Base-by-base conservation (phyloP, 2,113 vertebrate species). In the Chelonoidis abingdonii region DNA sequence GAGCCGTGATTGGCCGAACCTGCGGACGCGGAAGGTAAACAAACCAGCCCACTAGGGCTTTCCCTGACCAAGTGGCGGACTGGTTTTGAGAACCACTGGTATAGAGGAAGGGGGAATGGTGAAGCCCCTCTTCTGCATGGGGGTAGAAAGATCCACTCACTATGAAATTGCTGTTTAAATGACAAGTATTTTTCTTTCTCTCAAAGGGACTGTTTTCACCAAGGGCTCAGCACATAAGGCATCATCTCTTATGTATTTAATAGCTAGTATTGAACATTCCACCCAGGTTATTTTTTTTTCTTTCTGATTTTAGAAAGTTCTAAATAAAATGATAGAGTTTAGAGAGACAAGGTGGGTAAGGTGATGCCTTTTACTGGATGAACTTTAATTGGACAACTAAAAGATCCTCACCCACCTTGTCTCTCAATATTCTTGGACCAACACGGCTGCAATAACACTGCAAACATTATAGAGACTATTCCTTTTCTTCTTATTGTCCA, bases 91-190 rank as follows among this genome's bases (percentile, higher is more conserved):
- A 50, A 50, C 50, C 50, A 50, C 50, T 8, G 41, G 83, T 76
- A 25, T 21, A 93, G 79, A 86, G n/a, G 59, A 76, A 31, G 25
- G 83, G 31, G 75, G 10, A 9, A 13, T 13, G 25, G 78, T 83
- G 93, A 84, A 82, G 19, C 35, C 54, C 2, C 59, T 86, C 89
- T 24, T 78, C 59, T 80, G 56, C 44, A 72, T 1, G 44, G 69
- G 6, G 89, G 27, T 6, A 83, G 35, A 76, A 95, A 89, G 49
- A 93, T 47, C 88, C 81, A 10, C 35, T 47, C 53, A 13, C 11
- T 92, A 38, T 88, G 80, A 93, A 93, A 84, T 52, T 44, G 16
- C n/a, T 86, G 17, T 89, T 96, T 92, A 25, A 38, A 25, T 5
- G 41, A 83, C 57, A 1, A 1, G 0, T 44, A 10, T 21, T n/a